Evolutionary conservation across 2,888 invertebrate species (phyloP), one percentile per base, ranked within the genome.

Genomic region (Kryphioiulus occultus): DNA sequence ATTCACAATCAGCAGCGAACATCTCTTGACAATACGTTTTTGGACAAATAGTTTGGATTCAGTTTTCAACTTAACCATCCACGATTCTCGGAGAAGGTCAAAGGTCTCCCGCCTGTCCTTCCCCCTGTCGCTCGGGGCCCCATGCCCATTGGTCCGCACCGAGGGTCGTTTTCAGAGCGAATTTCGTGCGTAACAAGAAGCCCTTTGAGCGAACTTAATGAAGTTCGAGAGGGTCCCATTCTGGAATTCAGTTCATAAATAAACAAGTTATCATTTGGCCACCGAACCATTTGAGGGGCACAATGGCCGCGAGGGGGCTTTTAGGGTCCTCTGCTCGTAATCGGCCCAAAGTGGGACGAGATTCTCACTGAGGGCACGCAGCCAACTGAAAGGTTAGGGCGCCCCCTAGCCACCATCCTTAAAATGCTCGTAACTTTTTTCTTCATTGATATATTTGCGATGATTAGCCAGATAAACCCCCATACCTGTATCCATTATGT

Each of bases 181-280:
- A 68, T 26, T 68, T n/a, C 26, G 68, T 3, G n/a, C 12, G 30
- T 7, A 10, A 9, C 26, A 82, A 82, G 26, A 30, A 82, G 82
- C 30, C 26, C 32, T 82, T 82, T 82, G 12, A 82, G 19, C 82
- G 19, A 12, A 15, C 19, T 82, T 82, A 82, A 82, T 82, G 30
- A 82, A 82, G 82, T 82, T 82, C 15, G 82, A 82, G 82, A 82
- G 82, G 32, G 82, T n/a, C 82, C 82, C 22, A 22, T 68, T 68
- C 68, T 22, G n/a, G 68, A 26, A 68, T 68, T 26, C n/a, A 82
- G 82, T 15, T 82, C 82, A 82, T 82, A 82, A 82, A 82, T 82
- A 82, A 82, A 82, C 82, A 82, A 82, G 30, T 32, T 82, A 82
- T 82, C 82, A 32, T 82, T 32, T 82, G 22, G 26, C 82, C 32